These are phyloP conservation scores for Malthinus seriepunctatus DNA, from an alignment of 2,888 invertebrate species.

Conservation along the genomic window DNA sequence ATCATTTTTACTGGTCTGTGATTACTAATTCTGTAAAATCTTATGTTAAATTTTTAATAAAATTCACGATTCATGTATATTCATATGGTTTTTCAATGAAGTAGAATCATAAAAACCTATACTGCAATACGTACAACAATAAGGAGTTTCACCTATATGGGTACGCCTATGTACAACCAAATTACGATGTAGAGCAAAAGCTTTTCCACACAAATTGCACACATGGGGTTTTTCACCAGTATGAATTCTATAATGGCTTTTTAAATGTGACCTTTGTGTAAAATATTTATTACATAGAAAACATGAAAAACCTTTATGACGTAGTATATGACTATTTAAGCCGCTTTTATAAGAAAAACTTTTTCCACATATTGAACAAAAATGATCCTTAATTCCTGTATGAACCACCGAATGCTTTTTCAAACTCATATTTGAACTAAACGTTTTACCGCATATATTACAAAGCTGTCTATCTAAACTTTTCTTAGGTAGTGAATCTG, in stretches of 20 bases:
- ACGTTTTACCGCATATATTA: slow-evolving; percentile 10
- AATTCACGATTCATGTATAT: too few species aligned
- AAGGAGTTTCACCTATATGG: slow-evolving; percentile 36
- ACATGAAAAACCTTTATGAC: slow-evolving; percentile 41
- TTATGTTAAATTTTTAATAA: not conserved
- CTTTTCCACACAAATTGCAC: slow-evolving; percentile 27
- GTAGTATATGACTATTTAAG: slow-evolving; percentile 43
- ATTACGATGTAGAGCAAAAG: slow-evolving; percentile 30
- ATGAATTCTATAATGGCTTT: slow-evolving; percentile 27
- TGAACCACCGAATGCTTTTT: slow-evolving; percentile 25
- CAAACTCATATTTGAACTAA: slow-evolving; percentile 22
- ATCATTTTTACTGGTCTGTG: too few species aligned
- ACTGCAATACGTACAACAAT: slow-evolving; percentile 30
- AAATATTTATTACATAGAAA: slow-evolving; percentile 27
- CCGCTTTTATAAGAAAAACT: slow-evolving; percentile 31
- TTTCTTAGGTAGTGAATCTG: too few species aligned
- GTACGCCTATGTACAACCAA: slow-evolving; percentile 32
- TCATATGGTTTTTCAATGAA: slow-evolving; percentile 34
- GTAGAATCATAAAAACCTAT: slow-evolving; percentile 34
- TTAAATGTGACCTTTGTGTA: slow-evolving; percentile 24
- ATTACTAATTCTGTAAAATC: not conserved
- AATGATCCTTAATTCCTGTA: slow-evolving; percentile 22
- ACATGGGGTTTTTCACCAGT: slow-evolving; percentile 28
- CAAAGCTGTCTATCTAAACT: slow-evolving; percentile 11
- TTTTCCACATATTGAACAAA: slow-evolving; percentile 29